Base-by-base conservation (phyloP, 2,888 invertebrate genomes). In the Baccha elongata region DNA sequence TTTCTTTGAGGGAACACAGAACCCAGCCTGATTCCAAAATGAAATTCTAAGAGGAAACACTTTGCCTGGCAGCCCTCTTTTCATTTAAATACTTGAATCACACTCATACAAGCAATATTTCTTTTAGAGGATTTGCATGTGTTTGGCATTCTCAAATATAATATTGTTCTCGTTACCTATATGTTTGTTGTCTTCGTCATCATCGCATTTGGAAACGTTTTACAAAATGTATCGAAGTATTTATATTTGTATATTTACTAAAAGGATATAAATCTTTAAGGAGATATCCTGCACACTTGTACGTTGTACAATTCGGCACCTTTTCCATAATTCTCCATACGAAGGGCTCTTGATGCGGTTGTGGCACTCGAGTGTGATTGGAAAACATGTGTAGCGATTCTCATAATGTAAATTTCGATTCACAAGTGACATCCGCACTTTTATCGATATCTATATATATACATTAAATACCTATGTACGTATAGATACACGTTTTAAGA, bases 231-330 rank as follows among this genome's bases (percentile, higher is more conserved):
- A 83, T 83, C 67, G 50, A 83, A 55, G 83, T 83, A 83, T 75
- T 72, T 80, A 74, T 55, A 35, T 35, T 55, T 55, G 40, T 75
- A 65, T 83, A 52, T 76, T 78, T 83, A 68, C 83, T 78, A 68
- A 83, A 78, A 73, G 83, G 83, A 83, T 83, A 83, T 83, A 78
- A 83, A 83, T 83, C 72, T 76, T 83, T 83, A 72, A 83, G 48
- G 35, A 72, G 64, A 23, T 83, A 64, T 80, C 67, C 46, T 72
- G 55, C 44, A 62, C 67, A 50, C 67, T 72, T 68, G 67, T 68
- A 55, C 5, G 6, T n/a, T n/a, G 8, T 42, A 40, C 37, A 23
- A 55, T 68, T 72, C 40, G 29, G 50, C 68, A 42, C 68, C 83
- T 72, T 73, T 73, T 76, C 72, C 72, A 83, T 83, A 83, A 83